Evolutionary conservation across 35 echinoderm and acorn worm species (phyloP).

Genomic region (Hemicentrotus pulcherrimus): DNA sequence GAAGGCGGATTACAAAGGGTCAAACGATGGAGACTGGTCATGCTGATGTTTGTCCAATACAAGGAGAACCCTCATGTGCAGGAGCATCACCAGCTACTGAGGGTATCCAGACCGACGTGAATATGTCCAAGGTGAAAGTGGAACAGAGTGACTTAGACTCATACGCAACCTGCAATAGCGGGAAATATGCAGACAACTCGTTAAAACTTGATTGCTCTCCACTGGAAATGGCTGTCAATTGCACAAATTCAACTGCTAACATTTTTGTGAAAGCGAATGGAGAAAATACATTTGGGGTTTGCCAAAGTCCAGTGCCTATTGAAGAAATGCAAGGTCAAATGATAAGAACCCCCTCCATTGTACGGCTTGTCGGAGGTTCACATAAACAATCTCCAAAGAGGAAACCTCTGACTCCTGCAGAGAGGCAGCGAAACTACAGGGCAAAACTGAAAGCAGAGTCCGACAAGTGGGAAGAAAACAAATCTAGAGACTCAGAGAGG

Average conservation of each 20-base stretch:
- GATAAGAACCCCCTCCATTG: background rate
- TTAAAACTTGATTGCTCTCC: no score
- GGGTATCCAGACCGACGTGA: background rate
- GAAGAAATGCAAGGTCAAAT: background rate
- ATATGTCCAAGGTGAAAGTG: background rate
- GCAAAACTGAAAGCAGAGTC: background rate
- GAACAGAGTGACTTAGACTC: background rate
- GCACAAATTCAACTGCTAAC: no score
- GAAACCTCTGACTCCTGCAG: conserved; percentile 5
- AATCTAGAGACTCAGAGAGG: background rate
- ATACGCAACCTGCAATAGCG: background rate
- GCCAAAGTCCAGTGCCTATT: background rate
- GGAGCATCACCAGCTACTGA: background rate
- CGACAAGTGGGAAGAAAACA: background rate
- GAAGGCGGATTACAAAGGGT: background rate
- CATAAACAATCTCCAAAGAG: background rate
- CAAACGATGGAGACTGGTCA: background rate
- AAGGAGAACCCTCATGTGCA: no score
- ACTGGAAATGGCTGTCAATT: no score
- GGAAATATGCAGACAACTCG: background rate
- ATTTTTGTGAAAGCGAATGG: no score
- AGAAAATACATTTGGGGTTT: background rate
- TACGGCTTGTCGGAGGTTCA: background rate
- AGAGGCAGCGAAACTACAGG: conserved; percentile 17
- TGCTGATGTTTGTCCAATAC: background rate